A percentile compares a stretch with the other conserved stretches of the same genome.
These are phyloP conservation scores for Amblyjoppa fuscipennis DNA, from an alignment of 2,888 invertebrate genomes.

Conservation along the genomic window DNA sequence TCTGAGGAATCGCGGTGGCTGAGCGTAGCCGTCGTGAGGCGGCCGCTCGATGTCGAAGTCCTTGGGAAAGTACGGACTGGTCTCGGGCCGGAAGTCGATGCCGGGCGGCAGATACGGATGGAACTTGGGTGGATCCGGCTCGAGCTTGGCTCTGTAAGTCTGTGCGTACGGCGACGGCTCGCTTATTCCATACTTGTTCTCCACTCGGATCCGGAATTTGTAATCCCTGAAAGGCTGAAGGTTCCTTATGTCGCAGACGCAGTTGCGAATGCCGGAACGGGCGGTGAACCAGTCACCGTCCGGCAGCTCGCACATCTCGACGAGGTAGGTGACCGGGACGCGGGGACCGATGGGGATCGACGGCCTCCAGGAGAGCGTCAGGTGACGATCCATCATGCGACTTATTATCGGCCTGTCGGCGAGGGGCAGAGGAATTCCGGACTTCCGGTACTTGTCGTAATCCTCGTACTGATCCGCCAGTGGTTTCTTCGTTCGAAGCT, in stretches of 20 bases:
- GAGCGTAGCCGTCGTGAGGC: slow-evolving; percentile 93
- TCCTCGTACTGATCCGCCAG: slow-evolving; percentile 93
- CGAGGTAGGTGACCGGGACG: slow-evolving; percentile 96
- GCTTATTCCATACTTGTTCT: slow-evolving; percentile 98
- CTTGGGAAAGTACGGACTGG: slow-evolving; percentile 95
- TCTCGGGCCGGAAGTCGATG: slow-evolving; percentile 93
- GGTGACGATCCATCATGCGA: slow-evolving; percentile 95
- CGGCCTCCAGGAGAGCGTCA: slow-evolving; percentile 97
- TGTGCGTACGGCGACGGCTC: slow-evolving; percentile 97
- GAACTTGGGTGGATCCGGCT: slow-evolving; percentile 92
- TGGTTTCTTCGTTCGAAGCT: slow-evolving; percentile 89
- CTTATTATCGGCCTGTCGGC: slow-evolving; percentile 96
- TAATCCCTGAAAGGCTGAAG: slow-evolving; percentile 97
- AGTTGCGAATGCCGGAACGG: slow-evolving; percentile 93
- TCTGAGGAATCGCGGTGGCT: slow-evolving; percentile 94
- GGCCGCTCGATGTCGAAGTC: slow-evolving; percentile 96
- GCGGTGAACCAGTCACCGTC: slow-evolving; percentile 97
- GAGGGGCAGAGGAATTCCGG: slow-evolving; percentile 94
- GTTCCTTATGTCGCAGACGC: slow-evolving; percentile 95
- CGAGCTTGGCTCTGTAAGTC: slow-evolving; percentile 92
- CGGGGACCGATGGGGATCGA: slow-evolving; percentile 95
- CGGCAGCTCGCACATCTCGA: slow-evolving; percentile 97
- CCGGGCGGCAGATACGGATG: slow-evolving; percentile 93
- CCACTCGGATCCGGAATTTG: slow-evolving; percentile 97
- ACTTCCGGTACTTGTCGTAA: slow-evolving; percentile 93